Percentiles rank a stretch among this genome's conserved stretches.
Evolutionary conservation across 1,140 invertebrate species (phyloP).

Genomic region (Geopemphigus sp.): DNA sequence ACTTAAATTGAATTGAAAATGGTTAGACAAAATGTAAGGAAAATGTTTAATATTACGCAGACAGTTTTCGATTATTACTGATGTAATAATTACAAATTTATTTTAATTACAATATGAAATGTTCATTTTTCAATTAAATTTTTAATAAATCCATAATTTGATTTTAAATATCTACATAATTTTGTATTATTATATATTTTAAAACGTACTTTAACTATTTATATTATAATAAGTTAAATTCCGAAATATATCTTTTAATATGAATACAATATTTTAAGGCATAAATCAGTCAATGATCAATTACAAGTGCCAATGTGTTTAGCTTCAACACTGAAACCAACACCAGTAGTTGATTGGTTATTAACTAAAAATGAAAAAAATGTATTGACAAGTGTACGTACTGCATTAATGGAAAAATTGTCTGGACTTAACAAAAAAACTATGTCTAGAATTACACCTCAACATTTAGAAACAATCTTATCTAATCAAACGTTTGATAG

Average conservation of each 20-base stretch:
- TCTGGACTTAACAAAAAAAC: conserved; percentile 7
- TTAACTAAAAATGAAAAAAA: conserved; percentile 39
- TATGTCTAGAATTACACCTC: conserved; percentile 40
- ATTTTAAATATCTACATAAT: neutral
- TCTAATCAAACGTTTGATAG: conserved; percentile 19
- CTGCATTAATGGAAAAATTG: conserved; percentile 11
- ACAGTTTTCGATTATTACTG: neutral
- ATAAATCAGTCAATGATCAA: conserved; percentile 3
- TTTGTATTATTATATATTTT: neutral
- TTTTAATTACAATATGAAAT: no score
- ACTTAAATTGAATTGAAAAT: neutral
- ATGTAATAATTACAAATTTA: neutral
- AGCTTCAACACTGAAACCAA: conserved; percentile 22
- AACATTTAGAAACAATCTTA: conserved; percentile 30
- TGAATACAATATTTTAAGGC: conserved; percentile 18
- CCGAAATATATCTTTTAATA: neutral
- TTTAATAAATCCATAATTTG: neutral
- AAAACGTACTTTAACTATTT: neutral
- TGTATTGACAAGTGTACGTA: conserved; percentile 5
- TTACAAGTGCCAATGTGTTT: conserved; percentile 44
- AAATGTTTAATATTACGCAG: neutral
- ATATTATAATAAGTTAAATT: no score
- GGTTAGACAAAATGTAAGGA: neutral
- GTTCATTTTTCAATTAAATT: no score
- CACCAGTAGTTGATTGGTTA: conserved; percentile 42